A percentile compares a stretch with the other conserved stretches of the same genome.
These are phyloP conservation scores for Myoxocephalus aenaeus DNA, from an alignment of 2,797 vertebrate species.

Conservation along the genomic window DNA sequence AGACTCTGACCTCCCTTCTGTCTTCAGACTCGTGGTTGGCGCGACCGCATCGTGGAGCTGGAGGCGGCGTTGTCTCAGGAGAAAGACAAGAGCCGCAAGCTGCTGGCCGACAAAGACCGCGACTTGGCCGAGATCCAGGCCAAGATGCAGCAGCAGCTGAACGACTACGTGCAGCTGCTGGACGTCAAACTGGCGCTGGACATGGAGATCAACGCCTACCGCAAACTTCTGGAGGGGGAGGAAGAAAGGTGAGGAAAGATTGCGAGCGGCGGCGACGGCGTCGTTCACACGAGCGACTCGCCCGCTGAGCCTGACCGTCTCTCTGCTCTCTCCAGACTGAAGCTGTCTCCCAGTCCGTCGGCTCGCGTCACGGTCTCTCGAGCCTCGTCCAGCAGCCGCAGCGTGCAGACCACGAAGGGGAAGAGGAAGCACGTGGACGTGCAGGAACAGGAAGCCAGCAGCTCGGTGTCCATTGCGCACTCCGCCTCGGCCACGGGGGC, in stretches of 20 bases:
- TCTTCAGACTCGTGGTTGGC: slow-evolving; percentile 86
- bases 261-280: no score
- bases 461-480: slow-evolving; percentile 91
- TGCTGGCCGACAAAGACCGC: slow-evolving; percentile 86
- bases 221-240: slow-evolving; percentile 93
- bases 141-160: slow-evolving; percentile 90
- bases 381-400: slow-evolving; percentile 89
- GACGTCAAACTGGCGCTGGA: slow-evolving; percentile 94
- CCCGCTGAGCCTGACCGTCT: neutral
- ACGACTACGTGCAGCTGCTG: slow-evolving; percentile 90
- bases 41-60: slow-evolving; percentile 88
- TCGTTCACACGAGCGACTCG: no score
- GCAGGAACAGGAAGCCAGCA: slow-evolving; percentile 92
- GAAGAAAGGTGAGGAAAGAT: slow-evolving; percentile 88
- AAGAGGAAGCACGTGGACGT: slow-evolving; percentile 91
- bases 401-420: slow-evolving; percentile 83
- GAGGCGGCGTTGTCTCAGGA: slow-evolving; percentile 87
- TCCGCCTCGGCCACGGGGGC: slow-evolving; percentile 90
- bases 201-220: slow-evolving; percentile 94
- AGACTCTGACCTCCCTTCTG: neutral
- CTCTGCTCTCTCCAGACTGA: slow-evolving; percentile 78
- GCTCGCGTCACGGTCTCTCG: slow-evolving; percentile 89
- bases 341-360: slow-evolving; percentile 88
- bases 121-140: slow-evolving; percentile 86
- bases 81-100: slow-evolving; percentile 81